phyloP scores from a whole-genome alignment of 1,140 invertebrate genomes.

The Amyelois transitella region DNA sequence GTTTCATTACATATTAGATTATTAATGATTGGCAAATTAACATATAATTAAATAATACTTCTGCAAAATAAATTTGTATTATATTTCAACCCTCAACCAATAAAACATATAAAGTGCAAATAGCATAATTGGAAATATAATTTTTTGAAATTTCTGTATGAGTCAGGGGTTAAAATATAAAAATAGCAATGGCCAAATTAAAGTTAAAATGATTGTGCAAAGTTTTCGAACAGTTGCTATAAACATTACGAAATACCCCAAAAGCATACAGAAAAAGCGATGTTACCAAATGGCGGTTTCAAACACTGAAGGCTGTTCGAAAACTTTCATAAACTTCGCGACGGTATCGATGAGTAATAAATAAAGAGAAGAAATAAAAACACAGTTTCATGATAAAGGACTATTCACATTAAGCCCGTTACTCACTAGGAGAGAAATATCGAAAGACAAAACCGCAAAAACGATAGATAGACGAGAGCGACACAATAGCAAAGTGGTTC shows the following conservation, averaged over 20 bases:
- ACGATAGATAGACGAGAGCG: too few relatives aligned
- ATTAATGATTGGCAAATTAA: too few relatives aligned
- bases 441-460: too few relatives aligned
- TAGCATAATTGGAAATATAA: constrained; percentile 8
- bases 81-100: background rate
- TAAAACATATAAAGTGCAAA: constrained; percentile 7
- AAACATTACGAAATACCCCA: constrained; percentile 48
- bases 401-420: constrained; percentile 35
- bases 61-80: background rate
- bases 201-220: constrained; percentile 56
- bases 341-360: constrained; percentile 42
- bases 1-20: too few relatives aligned
- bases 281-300: constrained; percentile 70
- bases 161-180: background rate
- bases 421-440: background rate
- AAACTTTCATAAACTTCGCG: constrained; percentile 76
- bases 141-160: too few relatives aligned
- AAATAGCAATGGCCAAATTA: constrained; percentile 45
- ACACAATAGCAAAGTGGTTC: too few relatives aligned
- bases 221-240: constrained; percentile 78
- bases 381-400: constrained; percentile 45
- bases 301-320: constrained; percentile 81
- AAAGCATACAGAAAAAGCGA: constrained; percentile 48
- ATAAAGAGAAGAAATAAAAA: constrained; percentile 51
- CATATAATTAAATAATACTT: background rate